Base-by-base conservation (phyloP, 2,113 vertebrate genomes). In the Genyomyrus donnyi region DNA sequence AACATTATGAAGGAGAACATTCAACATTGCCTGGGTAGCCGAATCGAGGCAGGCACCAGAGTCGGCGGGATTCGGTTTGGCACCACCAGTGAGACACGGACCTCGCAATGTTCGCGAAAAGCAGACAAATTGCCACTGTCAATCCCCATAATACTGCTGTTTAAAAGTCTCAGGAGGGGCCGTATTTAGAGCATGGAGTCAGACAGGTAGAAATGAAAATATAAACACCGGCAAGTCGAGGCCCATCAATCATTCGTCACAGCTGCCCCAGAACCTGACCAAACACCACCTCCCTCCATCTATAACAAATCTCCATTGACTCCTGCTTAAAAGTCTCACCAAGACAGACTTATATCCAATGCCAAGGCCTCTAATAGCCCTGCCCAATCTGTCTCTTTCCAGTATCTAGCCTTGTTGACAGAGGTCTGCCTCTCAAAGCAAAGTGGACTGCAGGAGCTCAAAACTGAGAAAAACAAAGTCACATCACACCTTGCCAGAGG, bases 151-250 rank as follows among this genome's bases (percentile, higher is more conserved):
- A 88, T 50, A 66, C 53, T 46, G 35, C 87, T 66, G 56, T n/a
- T 88, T 52, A 62, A 62, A 88, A 66, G 42, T 24, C 52, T 10
- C 87, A 88, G 87, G 56, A 62, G 50, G 52, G 31, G 21, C 39
- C 66, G 35, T 66, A 88, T 88, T 88, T 62, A 66, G 87, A 88
- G 56, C 56, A 88, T n/a, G 19, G 53, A 62, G 87, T 6, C 56
- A 66, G 53, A 62, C 87, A 88, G 56, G 53, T 88, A 88, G 53
- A 88, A 88, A 88, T 88, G 53, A 88, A 88, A 88, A 88, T 88
- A 88, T 88, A 88, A 88, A 88, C 87, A 88, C 35, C 19, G 62
- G 31, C 15, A 24, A 88, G 87, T 62, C 56, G 58, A 62, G 87
- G 19, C 39, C 52, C 56, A 88, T 88, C 87, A 66, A 62, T 88